Evolutionary conservation across 2,888 invertebrate species (phyloP).

Genomic region (Elysia crispata): DNA sequence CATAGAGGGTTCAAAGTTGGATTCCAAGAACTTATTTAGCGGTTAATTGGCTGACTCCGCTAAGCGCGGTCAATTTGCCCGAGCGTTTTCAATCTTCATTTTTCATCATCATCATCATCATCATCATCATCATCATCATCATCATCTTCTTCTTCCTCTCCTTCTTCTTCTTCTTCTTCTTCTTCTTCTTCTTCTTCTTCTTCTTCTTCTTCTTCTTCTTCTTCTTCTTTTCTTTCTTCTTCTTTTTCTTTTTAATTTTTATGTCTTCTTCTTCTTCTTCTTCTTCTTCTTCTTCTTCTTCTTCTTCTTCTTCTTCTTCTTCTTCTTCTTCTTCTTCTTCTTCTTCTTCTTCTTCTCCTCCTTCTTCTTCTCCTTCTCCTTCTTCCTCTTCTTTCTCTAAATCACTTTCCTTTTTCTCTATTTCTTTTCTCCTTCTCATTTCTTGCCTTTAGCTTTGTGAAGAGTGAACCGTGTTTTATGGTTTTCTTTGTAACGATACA

Average conservation of each 20-base stretch:
- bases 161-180: background rate
- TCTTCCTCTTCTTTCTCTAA: background rate
- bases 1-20: too few relatives aligned
- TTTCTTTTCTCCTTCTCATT: too few relatives aligned
- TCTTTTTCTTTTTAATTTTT: background rate
- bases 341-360: background rate
- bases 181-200: background rate
- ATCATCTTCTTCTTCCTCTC: background rate
- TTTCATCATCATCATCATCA: background rate
- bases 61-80: too few relatives aligned
- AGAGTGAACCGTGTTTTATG: too few relatives aligned
- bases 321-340: background rate
- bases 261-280: too few relatives aligned
- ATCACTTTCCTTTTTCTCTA: background rate
- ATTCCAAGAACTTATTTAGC: too few relatives aligned
- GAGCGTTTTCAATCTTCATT: too few relatives aligned
- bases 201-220: background rate
- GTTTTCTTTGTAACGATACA: too few relatives aligned
- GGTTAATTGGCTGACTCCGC: too few relatives aligned
- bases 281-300: background rate
- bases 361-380: slow-evolving; percentile 13
- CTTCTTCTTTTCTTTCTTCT: background rate
- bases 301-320: background rate
- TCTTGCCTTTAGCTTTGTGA: too few relatives aligned
- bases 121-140: background rate